These are phyloP conservation scores for Lepas anatifera DNA, from an alignment of 2,888 invertebrate species.

Conservation along the genomic window DNA sequence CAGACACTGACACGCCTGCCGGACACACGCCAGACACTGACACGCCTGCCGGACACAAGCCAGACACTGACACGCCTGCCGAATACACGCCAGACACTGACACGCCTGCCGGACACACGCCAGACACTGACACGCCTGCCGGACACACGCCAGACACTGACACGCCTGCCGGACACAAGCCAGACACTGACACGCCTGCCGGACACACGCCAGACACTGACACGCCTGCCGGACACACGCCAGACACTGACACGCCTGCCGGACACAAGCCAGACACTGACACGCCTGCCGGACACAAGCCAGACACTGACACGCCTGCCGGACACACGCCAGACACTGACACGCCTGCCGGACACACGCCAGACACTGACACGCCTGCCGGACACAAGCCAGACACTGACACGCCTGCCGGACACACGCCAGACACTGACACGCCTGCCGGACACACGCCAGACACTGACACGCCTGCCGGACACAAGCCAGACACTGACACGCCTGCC, in stretches of 20 bases:
- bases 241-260: conserved; percentile 40
- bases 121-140: conserved; percentile 40
- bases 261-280: conserved; percentile 26
- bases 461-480: conserved; percentile 36
- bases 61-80: conserved; percentile 40
- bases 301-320: conserved; percentile 40
- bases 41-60: conserved; percentile 36
- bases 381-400: conserved; percentile 26
- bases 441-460: conserved; percentile 26
- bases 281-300: conserved; percentile 36
- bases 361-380: conserved; percentile 40
- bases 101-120: conserved; percentile 36
- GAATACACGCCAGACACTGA: conserved; percentile 26
- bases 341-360: conserved; percentile 36
- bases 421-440: conserved; percentile 40
- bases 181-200: conserved; percentile 40
- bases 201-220: conserved; percentile 26
- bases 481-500: conserved; percentile 40
- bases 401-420: conserved; percentile 36
- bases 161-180: conserved; percentile 36
- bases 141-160: conserved; percentile 26
- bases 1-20: conserved; percentile 40
- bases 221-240: conserved; percentile 36
- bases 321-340: conserved; percentile 26
- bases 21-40: conserved; percentile 26